Evolutionary conservation across 2,797 vertebrate genomes (phyloP).

Genomic region (Cirrhinus mrigala): DNA sequence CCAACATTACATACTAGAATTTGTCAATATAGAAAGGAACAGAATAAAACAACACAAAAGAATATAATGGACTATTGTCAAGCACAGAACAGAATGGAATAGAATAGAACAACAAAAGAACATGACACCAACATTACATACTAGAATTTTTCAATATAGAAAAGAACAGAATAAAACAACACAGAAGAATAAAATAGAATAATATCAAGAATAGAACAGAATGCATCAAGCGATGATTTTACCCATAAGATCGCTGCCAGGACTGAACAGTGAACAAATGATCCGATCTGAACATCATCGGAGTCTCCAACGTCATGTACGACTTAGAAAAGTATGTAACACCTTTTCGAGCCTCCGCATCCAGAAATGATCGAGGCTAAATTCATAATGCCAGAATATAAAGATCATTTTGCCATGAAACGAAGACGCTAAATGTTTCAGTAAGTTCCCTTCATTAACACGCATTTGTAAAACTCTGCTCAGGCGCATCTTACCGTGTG

Average conservation of each 20-base stretch:
- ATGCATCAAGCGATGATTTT: background rate
- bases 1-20: background rate
- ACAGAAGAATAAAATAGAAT: background rate
- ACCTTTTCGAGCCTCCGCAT: background rate
- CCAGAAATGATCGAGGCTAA: background rate
- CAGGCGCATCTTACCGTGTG: slow-evolving; percentile 32
- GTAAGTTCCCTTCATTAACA: slow-evolving; percentile 4
- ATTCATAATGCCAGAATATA: background rate
- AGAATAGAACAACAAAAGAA: background rate
- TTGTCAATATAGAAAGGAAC: background rate
- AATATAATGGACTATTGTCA: background rate
- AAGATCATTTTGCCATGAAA: background rate
- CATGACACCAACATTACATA: background rate
- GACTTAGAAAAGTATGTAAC: background rate
- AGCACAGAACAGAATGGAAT: background rate
- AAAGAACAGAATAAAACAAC: background rate
- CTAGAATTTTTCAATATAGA: background rate
- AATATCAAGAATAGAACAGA: background rate
- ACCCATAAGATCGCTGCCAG: background rate
- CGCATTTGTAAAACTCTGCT: background rate
- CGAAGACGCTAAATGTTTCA: background rate
- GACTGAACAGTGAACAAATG: background rate
- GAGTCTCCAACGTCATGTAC: background rate
- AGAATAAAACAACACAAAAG: background rate
- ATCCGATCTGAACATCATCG: background rate